phyloP scores from a whole-genome alignment of 2,888 invertebrate genomes.

The Morpho helenor region DNA sequence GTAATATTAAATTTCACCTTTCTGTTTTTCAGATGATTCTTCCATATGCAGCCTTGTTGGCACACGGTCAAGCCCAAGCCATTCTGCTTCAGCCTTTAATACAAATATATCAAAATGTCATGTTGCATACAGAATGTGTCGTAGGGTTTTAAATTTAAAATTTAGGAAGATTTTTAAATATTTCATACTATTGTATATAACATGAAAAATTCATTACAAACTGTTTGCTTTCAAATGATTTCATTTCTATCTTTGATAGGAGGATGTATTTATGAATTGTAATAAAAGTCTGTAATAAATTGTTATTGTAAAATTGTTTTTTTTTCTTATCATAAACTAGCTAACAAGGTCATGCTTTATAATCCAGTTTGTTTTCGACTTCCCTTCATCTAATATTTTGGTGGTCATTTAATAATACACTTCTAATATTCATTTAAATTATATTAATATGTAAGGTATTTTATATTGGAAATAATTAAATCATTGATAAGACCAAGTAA shows the following conservation, averaged over 20 bases:
- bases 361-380: too few relatives aligned
- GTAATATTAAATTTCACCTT: slow-evolving; percentile 65
- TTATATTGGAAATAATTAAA: too few relatives aligned
- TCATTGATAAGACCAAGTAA: too few relatives aligned
- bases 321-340: background rate
- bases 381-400: too few relatives aligned
- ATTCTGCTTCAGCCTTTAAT: slow-evolving; percentile 80
- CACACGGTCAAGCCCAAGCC: slow-evolving; percentile 82
- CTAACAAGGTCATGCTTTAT: too few relatives aligned
- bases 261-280: too few relatives aligned
- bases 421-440: too few relatives aligned
- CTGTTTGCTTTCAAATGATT: background rate
- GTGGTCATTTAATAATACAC: too few relatives aligned
- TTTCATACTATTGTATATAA: slow-evolving; percentile 16
- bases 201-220: background rate
- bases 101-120: slow-evolving; percentile 63
- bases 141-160: slow-evolving; percentile 28
- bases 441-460: too few relatives aligned
- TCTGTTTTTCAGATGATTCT: slow-evolving; percentile 77
- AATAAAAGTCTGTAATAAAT: slow-evolving; percentile 1
- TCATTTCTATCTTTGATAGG: background rate
- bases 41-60: slow-evolving; percentile 81
- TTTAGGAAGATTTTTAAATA: slow-evolving; percentile 15
- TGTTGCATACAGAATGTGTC: slow-evolving; percentile 42
- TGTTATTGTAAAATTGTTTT: slow-evolving; percentile 3